phyloP scores from a whole-genome alignment of 2,113 vertebrate species.

The Scatophagus argus region DNA sequence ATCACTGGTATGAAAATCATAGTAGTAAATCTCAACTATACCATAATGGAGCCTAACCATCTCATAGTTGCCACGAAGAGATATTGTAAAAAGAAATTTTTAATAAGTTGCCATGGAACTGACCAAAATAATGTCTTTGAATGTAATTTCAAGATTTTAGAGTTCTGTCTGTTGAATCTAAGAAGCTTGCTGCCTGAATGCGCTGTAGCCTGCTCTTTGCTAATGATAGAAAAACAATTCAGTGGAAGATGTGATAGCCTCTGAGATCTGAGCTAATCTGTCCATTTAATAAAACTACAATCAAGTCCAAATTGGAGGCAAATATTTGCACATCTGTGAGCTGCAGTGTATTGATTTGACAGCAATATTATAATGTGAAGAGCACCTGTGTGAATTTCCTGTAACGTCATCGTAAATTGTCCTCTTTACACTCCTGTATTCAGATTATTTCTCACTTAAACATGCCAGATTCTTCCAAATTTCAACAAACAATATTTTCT shows the following conservation, averaged over 20 bases:
- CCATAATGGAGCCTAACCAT: no score
- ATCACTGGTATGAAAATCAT: background rate
- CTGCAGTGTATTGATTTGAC: background rate
- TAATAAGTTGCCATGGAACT: background rate
- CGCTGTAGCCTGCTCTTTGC: constrained; percentile 1
- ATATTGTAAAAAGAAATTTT: background rate
- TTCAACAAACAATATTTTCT: no score
- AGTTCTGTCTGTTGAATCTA: background rate
- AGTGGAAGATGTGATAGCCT: constrained; percentile 14
- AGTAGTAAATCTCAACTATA: no score
- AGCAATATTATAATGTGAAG: background rate
- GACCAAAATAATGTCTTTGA: background rate
- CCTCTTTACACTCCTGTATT: no score
- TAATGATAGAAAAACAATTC: constrained; percentile 22
- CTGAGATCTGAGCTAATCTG: background rate
- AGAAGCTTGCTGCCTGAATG: constrained; percentile 4
- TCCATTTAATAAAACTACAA: background rate
- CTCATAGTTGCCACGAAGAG: background rate
- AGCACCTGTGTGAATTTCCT: background rate
- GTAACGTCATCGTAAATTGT: no score
- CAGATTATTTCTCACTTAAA: no score
- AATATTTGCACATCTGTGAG: background rate
- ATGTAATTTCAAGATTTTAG: background rate
- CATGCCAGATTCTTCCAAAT: no score
- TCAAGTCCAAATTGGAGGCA: background rate